Evolutionary conservation across 2,888 invertebrate genomes (phyloP), one percentile per base, ranked within the genome.

Genomic region (Ganaspis brasiliensis): DNA sequence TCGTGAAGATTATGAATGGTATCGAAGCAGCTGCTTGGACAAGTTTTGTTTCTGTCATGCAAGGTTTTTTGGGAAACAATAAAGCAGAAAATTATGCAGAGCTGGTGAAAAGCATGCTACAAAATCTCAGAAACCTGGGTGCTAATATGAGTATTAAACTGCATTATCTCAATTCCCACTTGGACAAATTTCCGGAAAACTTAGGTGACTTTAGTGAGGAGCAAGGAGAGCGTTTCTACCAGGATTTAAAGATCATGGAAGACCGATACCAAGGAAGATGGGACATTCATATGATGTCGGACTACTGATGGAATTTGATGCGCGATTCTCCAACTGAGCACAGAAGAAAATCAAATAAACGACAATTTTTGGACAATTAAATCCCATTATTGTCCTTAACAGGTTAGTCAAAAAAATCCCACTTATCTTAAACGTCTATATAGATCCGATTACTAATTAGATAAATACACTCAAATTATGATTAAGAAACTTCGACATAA

Each of bases 171-270:
- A 31, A 72, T n/a, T 52, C 55, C 1, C 72, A 55, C n/a, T 55
- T 72, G 16, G 31, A 72, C 26, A 31, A 9, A 16, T 72, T 72
- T 83, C 87, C 84, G 8, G 80, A 88, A 79, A 89, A 89, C 78
- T 79, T 88, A 40, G 86, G 82, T n/a, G n/a, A 77, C 79, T 84
- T 80, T 88, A 77, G 89, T 87, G 78, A 80, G 87, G 55, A 86
- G 82, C 76, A 79, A 84, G 87, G 76, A 5, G n/a, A 16, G n/a
- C 49, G 49, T 1, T 49, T 49, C n/a, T n/a, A 49, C 2, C 49
- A 49, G n/a, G 89, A 89, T 74, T 74, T 88, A 63, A 82, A 81
- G 45, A 82, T 83, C 19, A 89, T 89, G 81, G 87, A 90, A 79
- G 84, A 85, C 40, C 79, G 87, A 0, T 89, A 89, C 80, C 87